Conservation (phyloP, 2,888 invertebrate species). For the Leptinotarsa peninsularis region DNA sequence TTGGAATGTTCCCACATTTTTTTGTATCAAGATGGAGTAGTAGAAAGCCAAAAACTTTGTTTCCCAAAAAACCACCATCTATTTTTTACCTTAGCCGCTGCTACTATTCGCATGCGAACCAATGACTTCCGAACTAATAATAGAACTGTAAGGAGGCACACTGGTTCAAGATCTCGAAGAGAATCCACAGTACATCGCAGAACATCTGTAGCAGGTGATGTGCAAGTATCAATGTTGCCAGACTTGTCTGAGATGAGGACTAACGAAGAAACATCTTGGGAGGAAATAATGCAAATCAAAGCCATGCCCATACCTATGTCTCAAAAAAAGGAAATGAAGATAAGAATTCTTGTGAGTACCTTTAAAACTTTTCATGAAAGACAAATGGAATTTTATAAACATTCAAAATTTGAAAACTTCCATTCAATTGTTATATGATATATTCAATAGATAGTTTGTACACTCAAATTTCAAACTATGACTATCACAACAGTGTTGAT, state of each 20-base stretch:
- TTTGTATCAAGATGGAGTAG: no score
- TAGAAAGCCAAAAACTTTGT: no score
- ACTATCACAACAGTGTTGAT: no score
- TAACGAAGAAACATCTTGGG: constrained; percentile 86
- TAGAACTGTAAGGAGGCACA: constrained; percentile 74
- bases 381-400: no score
- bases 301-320: constrained; percentile 86
- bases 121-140: constrained; percentile 70
- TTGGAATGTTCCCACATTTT: no score
- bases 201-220: constrained; percentile 66
- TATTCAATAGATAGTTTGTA: no score
- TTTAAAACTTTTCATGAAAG: no score
- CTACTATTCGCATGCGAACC: constrained; percentile 75
- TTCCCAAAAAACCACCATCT: background rate
- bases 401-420: no score
- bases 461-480: no score
- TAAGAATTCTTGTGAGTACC: constrained; percentile 77
- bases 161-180: constrained; percentile 68
- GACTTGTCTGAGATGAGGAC: constrained; percentile 84
- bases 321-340: constrained; percentile 83
- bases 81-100: constrained; percentile 67
- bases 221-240: constrained; percentile 78
- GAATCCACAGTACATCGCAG: constrained; percentile 69
- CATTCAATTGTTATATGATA: no score
- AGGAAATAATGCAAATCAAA: constrained; percentile 88